Base-by-base conservation (phyloP, 2,888 invertebrate species). In the Zaprionus bogoriensis region DNA sequence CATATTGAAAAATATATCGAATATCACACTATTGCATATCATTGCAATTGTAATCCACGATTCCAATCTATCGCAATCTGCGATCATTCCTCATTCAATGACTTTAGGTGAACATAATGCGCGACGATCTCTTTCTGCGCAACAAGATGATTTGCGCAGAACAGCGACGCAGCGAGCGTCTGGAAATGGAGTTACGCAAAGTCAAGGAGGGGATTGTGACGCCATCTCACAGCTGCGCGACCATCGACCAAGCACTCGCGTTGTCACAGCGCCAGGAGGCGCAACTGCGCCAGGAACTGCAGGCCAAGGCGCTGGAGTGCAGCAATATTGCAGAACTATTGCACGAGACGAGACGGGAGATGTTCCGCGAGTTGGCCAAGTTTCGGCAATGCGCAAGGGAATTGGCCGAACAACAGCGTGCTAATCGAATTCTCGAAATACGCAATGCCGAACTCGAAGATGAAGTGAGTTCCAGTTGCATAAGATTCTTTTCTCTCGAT, bases 321-420 rank as follows among this genome's bases (percentile, higher is more conserved):
- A 42, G 57, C 3, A 52, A 62, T 19, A 27, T 44, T 12, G 25
- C 25, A 4, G 74, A 67, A 1, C 1, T 70, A 38, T 22, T 74
- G 1, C 14, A 23, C 3, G 9, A 4, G 3, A 59, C 44, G 2
- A 58, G 41, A 2, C 32, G 19, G 1, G 64, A 74, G 6, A 48
- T 74, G 62, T 77, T 77, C 10, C 70, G 51, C 0, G 71, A 71
- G 17, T 3, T 62, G 0, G 3, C 28, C 32, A 64, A 60, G 38
- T 61, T 51, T 30, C 67, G 77, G 0, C 9, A 59, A 12, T 58
- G 60, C 12, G 55, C 61, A 5, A 25, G 25, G 1, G 47, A 55
- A 19, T 46, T 71, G 38, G 72, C 71, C 10, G 12, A 67, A 0
- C 53, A 74, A 12, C 77, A 76, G 42, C 51, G 52, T 5, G 22